These are phyloP conservation scores for Murina feae DNA, from an alignment of 2,113 vertebrate species.

Conservation along the genomic window DNA sequence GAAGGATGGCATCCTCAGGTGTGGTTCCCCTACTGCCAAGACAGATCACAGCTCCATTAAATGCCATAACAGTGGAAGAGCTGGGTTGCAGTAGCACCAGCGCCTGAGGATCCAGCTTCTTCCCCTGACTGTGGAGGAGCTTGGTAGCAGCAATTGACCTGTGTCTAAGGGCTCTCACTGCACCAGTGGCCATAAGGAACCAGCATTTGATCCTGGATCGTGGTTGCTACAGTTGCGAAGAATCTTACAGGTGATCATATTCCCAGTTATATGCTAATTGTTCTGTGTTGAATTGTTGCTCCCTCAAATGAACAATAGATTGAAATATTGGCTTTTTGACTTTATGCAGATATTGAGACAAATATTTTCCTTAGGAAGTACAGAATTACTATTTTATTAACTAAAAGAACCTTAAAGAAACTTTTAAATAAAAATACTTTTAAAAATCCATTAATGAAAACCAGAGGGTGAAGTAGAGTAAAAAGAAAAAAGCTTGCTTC, in stretches of 20 bases:
- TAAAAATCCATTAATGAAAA: background rate
- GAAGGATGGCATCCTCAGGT: background rate
- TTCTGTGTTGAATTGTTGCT: background rate
- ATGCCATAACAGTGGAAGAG: background rate
- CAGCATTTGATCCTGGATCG: background rate
- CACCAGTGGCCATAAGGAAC: too few relatives aligned
- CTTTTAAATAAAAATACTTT: slow-evolving; percentile 8
- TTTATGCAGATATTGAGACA: background rate
- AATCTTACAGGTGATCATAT: slow-evolving; percentile 11
- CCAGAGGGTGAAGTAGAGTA: background rate
- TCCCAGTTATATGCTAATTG: slow-evolving; percentile 8
- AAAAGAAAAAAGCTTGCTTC: background rate
- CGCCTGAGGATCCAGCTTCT: background rate
- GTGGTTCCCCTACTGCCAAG: background rate
- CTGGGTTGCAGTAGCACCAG: background rate
- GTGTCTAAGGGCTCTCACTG: background rate
- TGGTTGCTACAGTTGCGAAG: background rate
- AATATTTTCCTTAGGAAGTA: background rate
- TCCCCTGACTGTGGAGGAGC: background rate
- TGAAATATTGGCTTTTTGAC: background rate
- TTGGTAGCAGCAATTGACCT: background rate
- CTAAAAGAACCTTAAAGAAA: background rate
- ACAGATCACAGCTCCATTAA: background rate
- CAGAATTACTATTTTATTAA: background rate
- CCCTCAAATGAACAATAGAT: slow-evolving; percentile 4